A percentile compares a stretch with the other conserved stretches of the same genome.
These are phyloP conservation scores for Miniopterus natalensis DNA, from an alignment of 2,113 vertebrate species.

Conservation along the genomic window DNA sequence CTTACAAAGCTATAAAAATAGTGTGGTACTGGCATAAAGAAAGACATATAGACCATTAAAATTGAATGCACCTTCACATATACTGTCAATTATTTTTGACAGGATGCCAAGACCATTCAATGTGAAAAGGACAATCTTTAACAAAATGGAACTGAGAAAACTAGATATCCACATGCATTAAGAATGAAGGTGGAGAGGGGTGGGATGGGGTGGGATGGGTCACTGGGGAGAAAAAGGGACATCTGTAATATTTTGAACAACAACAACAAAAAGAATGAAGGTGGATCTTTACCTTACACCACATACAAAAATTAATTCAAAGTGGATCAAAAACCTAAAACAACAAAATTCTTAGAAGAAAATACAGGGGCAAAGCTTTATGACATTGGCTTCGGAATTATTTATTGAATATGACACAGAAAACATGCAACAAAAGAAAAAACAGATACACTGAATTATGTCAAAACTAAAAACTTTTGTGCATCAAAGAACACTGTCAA, in stretches of 20 bases:
- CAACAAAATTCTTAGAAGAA: conserved; percentile 26
- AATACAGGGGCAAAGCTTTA: not conserved
- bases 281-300: not conserved
- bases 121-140: not conserved
- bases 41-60: not conserved
- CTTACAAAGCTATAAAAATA: not conserved
- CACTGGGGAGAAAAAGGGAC: not conserved
- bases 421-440: not conserved
- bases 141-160: conserved; percentile 20
- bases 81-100: not conserved
- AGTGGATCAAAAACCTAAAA: conserved; percentile 8
- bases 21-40: not conserved
- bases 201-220: too few relatives aligned
- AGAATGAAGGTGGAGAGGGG: not conserved
- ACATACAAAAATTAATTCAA: conserved; percentile 19
- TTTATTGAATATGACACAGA: conserved; percentile 27
- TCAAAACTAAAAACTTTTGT: conserved; percentile 26
- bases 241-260: too few relatives aligned
- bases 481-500: not conserved
- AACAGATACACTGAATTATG: not conserved
- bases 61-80: not conserved
- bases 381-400: not conserved
- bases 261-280: not conserved
- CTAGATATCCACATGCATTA: not conserved
- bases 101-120: not conserved